These are phyloP conservation scores for Symphodus melops DNA, from an alignment of 2,113 vertebrate species.

Conservation along the genomic window DNA sequence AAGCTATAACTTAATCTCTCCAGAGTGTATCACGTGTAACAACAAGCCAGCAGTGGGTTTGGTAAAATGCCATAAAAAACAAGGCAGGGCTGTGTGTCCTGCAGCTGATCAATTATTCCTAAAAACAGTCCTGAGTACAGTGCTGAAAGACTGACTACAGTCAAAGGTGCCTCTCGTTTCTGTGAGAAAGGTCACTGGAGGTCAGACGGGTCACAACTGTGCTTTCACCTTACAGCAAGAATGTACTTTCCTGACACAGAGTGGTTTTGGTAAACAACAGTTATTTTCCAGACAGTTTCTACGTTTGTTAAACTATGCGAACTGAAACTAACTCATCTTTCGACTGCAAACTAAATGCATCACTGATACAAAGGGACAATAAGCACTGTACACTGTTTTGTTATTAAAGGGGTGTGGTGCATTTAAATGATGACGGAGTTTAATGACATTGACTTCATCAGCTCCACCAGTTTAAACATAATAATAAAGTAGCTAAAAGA, in stretches of 20 bases:
- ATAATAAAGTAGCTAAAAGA: conserved; percentile 5
- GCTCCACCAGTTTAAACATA: conserved; percentile 14
- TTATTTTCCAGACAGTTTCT: neutral
- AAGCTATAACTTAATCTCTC: neutral
- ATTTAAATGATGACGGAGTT: conserved; percentile 16
- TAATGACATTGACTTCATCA: conserved; percentile 12
- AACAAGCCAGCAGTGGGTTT: neutral
- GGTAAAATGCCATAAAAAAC: conserved; percentile 15
- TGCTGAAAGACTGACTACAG: neutral
- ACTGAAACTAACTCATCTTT: neutral
- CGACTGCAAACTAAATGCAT: too few relatives aligned
- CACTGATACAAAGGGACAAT: neutral
- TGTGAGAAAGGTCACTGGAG: conserved; percentile 27
- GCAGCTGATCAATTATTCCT: conserved; percentile 12
- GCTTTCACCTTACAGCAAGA: neutral
- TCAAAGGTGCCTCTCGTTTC: conserved; percentile 15
- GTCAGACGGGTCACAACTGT: conserved; percentile 8
- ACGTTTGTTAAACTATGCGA: neutral
- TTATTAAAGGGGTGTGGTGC: conserved; percentile 13
- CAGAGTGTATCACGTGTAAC: conserved; percentile 5
- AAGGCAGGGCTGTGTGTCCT: neutral
- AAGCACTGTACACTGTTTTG: neutral
- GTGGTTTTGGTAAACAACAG: neutral
- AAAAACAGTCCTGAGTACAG: conserved; percentile 6
- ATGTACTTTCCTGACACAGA: neutral